Base-by-base conservation (phyloP, 2,888 invertebrate genomes). In the Acronicta alni region DNA sequence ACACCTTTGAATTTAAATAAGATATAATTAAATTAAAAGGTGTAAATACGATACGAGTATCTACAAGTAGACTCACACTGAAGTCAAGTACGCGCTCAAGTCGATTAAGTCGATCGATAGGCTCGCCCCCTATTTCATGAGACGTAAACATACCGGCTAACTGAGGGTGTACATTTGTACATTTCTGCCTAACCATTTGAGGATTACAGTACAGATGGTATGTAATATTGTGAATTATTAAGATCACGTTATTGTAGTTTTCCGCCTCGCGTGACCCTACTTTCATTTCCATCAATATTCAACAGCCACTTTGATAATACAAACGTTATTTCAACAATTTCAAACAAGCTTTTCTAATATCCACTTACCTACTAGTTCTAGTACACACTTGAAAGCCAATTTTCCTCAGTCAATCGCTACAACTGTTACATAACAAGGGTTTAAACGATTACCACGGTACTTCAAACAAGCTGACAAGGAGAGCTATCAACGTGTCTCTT, bases 351-450 rank as follows among this genome's bases (percentile, higher is more conserved):
- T 35, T 35, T 35, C n/a, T 35, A 35, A 35, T 35, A n/a, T n/a
- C 35, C 35, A 14, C n/a, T 35, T n/a, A n/a, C n/a, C 35, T 35
- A 35, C 35, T n/a, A 14, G 1, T 35, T 4, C 35, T 35, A n/a
- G 35, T 49, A 30, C 9, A 39, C 30, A 26, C 23, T 16, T 15
- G 32, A 47, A 45, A 17, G 47, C 56, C 7, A 17, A 72, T 69
- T 71, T 38, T 55, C 56, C 8, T 16, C 56, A 49, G 51, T 61
- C 61, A 54, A 35, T 67, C 44, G 9, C 4, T 3, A 17, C 63
- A 56, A 56, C 72, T 52, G 71, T 72, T 72, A 51, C 54, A 23
- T 54, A 69, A 69, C 62, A 62, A 61, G 67, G 42, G 8, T 42
- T 67, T 44, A 72, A 7, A 39, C 57, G 44, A 61, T 69, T 72